Base-by-base conservation (phyloP, 1,140 invertebrate species). In the Drosophila gunungcola region DNA sequence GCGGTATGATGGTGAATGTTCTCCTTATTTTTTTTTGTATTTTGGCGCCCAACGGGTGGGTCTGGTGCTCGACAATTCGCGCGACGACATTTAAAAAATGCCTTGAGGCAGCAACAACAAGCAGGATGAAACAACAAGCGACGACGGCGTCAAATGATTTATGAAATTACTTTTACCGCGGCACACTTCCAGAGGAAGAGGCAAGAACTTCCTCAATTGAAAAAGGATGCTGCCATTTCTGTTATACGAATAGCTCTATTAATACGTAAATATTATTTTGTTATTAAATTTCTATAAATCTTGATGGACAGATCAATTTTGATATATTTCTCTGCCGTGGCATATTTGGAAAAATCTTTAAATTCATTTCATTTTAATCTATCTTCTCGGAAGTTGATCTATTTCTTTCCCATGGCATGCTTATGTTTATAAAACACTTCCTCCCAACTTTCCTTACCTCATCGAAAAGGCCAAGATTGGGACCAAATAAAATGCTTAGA, bases 111-210 rank as follows among this genome's bases (percentile, higher is more conserved):
- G 56, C 43, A 43, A 46, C 38, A 45, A 41, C 42, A n/a, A 51
- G 27, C 25, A 65, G 65, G 63, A 63, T 62, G 63, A 58, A 45
- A 43, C 27, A 41, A 25, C 38, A 46, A 25, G 21, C 48, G 13
- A 53, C 42, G 67, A 79, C 68, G 64, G 85, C 84, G 64, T 84
- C 77, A 91, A 91, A 91, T 91, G 90, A 91, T 91, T 91, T 91
- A 91, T 91, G 83, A 91, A 91, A 91, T 91, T 89, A 85, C 81
- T 89, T 91, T 91, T 80, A 70, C 78, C 68, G 69, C 69, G 80
- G 77, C 78, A 64, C 54, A 58, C 51, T 80, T 70, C 55, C 7
- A 9, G 39, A 42, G 16, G 41, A 27, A 43, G 34, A 4, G 16
- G 25, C 27, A 45, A 27, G 53, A 4, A 1, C 2, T 48, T 29